A percentile compares a stretch with the other conserved stretches of the same genome.
phyloP scores from a whole-genome alignment of 2,113 vertebrate genomes.

The Aptenodytes forsteri region DNA sequence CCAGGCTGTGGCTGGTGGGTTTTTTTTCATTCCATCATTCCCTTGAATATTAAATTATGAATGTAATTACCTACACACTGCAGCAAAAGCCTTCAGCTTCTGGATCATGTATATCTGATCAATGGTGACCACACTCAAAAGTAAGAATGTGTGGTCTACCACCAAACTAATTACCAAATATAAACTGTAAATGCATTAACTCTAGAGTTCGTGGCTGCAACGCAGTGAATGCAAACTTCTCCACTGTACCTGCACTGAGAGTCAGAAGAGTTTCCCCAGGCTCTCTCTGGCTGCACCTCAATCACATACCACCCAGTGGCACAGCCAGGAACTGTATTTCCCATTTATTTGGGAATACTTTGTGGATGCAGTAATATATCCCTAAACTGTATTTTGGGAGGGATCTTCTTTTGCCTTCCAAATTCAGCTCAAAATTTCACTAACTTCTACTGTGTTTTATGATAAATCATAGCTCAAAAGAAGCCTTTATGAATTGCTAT shows the following conservation, averaged over 20 bases:
- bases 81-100: background rate
- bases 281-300: background rate
- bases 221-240: background rate
- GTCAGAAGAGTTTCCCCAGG: background rate
- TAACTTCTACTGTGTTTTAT: background rate
- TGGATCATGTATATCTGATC: background rate
- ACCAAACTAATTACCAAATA: background rate
- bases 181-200: background rate
- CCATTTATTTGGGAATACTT: background rate
- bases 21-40: background rate
- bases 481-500: background rate
- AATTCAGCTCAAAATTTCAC: background rate
- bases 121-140: background rate
- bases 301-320: background rate
- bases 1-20: background rate
- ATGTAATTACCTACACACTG: background rate
- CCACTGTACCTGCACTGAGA: background rate
- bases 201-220: background rate
- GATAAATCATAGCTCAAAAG: background rate
- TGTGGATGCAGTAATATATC: background rate
- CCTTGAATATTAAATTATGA: background rate
- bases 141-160: background rate
- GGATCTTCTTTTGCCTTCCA: background rate
- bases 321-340: background rate
- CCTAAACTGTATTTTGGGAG: background rate